A percentile compares a stretch with the other conserved stretches of the same genome.
Evolutionary conservation across 2,113 vertebrate genomes (phyloP).

Genomic region (Stomatorhinus ivindoensis): DNA sequence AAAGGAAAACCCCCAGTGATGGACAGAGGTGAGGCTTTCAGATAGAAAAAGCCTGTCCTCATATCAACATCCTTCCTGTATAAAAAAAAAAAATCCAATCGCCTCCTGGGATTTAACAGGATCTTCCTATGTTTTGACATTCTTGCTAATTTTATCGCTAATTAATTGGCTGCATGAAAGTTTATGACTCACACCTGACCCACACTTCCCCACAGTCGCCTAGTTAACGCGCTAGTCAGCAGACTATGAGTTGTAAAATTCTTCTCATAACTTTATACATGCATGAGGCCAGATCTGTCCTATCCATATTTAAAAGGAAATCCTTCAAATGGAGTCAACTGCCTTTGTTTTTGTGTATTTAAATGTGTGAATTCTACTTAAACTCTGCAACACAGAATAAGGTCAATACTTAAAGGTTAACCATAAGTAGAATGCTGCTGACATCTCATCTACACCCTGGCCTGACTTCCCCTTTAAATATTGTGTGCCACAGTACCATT

Average conservation of each 20-base stretch:
- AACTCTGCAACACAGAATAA: neutral
- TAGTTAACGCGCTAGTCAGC: neutral
- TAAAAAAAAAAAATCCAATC: slow-evolving; percentile 26
- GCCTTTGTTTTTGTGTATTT: neutral
- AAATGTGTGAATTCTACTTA: neutral
- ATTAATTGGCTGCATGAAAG: slow-evolving; percentile 40
- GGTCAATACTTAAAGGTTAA: neutral
- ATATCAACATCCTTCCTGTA: slow-evolving; percentile 41
- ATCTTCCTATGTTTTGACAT: slow-evolving; percentile 56
- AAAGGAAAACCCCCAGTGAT: slow-evolving; percentile 25
- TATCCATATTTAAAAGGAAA: neutral
- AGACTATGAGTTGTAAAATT: neutral
- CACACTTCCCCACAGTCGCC: neutral
- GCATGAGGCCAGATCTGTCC: neutral
- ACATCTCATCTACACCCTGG: neutral
- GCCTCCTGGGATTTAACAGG: slow-evolving; percentile 56
- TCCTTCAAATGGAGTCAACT: neutral
- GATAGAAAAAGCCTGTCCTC: slow-evolving; percentile 57
- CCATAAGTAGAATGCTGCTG: neutral
- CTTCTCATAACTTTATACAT: neutral
- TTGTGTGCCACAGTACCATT: neutral
- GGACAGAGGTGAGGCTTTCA: slow-evolving; percentile 48
- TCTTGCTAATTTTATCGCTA: slow-evolving; percentile 43
- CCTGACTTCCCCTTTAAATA: slow-evolving; percentile 1
- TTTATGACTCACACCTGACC: slow-evolving; percentile 26